These are phyloP conservation scores for Harmothoe impar DNA, from an alignment of 2,888 invertebrate species.

Conservation along the genomic window DNA sequence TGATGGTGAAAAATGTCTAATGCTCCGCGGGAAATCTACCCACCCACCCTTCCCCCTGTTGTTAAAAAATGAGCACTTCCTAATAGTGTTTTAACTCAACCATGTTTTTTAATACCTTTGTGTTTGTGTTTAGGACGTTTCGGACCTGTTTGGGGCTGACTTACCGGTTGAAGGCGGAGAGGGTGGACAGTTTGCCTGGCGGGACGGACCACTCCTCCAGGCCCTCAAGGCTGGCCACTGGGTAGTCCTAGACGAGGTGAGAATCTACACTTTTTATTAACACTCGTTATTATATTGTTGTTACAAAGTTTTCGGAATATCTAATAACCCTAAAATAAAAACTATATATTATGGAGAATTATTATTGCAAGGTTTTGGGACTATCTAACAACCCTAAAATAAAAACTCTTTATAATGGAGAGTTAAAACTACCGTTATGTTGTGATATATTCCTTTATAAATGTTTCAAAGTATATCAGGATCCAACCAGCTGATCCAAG, in stretches of 20 bases:
- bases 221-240: constrained; percentile 96
- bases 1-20: no score
- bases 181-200: constrained; percentile 95
- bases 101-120: not conserved
- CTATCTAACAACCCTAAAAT: no score
- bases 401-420: no score
- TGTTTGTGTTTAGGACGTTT: constrained; percentile 89
- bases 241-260: constrained; percentile 96
- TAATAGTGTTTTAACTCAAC: no score
- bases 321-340: not conserved
- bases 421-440: no score
- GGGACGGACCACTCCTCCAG: constrained; percentile 96
- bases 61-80: no score
- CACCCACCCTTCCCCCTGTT: no score
- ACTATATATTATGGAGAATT: not conserved
- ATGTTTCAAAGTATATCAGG: no score
- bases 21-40: no score
- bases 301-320: not conserved
- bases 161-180: constrained; percentile 94
- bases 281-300: not conserved
- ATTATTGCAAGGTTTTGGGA: not conserved
- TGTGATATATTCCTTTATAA: no score
- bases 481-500: no score
- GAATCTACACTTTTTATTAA: no score
- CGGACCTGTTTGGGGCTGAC: constrained; percentile 98